Percentiles rank a stretch among this genome's conserved stretches.
phyloP scores from a whole-genome alignment of 2,113 vertebrate genomes.

The Zosterops japonicus region DNA sequence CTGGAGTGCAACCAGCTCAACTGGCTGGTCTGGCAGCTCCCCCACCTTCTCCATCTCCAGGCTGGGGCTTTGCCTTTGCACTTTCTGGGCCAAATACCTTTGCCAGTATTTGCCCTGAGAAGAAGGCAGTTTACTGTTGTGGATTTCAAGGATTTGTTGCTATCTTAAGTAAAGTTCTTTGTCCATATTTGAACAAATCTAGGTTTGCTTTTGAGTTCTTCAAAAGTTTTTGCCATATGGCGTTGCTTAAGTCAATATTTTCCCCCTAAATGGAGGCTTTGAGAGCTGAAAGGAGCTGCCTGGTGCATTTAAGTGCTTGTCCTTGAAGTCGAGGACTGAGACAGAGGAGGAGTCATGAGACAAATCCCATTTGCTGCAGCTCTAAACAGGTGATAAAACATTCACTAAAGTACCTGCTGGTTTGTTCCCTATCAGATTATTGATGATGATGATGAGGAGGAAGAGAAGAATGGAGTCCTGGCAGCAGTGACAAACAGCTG shows the following conservation, averaged over 20 bases:
- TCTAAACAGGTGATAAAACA: not conserved
- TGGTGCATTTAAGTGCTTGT: not conserved
- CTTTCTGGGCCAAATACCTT: not conserved
- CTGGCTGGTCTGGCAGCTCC: not conserved
- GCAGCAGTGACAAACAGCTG: slow-evolving; percentile 75
- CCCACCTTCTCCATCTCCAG: not conserved
- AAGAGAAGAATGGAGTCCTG: slow-evolving; percentile 82
- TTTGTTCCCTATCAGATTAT: slow-evolving; percentile 32
- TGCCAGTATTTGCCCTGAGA: not conserved
- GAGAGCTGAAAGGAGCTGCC: not conserved
- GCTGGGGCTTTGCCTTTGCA: not conserved
- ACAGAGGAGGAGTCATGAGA: not conserved
- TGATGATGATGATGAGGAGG: slow-evolving; percentile 62
- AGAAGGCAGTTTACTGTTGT: not conserved
- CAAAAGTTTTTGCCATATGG: not conserved
- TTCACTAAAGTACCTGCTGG: not conserved
- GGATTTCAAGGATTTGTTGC: not conserved
- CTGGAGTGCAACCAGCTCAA: not conserved
- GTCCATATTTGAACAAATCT: not conserved
- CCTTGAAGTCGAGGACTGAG: not conserved
- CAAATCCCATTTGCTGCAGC: not conserved
- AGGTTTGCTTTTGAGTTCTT: not conserved
- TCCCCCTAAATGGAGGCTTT: not conserved
- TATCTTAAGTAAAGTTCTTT: not conserved
- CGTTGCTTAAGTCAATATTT: not conserved